Evolutionary conservation across 2,888 invertebrate species (phyloP), one percentile per base, ranked within the genome.

Genomic region (Metellina segmentata): DNA sequence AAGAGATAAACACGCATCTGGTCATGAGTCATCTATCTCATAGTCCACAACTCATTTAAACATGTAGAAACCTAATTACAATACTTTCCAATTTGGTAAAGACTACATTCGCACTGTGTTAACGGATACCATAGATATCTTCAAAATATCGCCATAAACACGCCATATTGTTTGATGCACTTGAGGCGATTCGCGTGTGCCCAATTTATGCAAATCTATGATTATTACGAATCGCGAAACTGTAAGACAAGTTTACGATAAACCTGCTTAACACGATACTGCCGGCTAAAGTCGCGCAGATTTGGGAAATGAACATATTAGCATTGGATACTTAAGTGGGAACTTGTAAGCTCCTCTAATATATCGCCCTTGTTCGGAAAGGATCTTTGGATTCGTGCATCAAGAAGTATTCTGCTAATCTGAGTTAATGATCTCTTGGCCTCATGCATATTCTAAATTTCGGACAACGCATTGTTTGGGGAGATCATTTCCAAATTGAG

Each of bases 271-370:
- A 52, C 82, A 19, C 82, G 11, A 72, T 72, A 13, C 71, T 71
- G 19, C 52, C 71, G 51, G 72, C 13, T 71, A 34, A 82, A 52
- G 52, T 82, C 82, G 51, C 72, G 52, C 20, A 71, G 51, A 19
- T 52, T 51, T 72, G 61, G 75, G 74, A 75, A 75, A 75, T 75
- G 83, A 85, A 75, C 74, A 74, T 74, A 85, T 82, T 82, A 82
- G 51, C 82, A 52, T 72, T 85, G 74, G 52, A 61, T 74, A 51
- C 51, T 51, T 71, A 20, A 82, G 52, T 13, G 48, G 16, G 74
- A 85, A 74, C 74, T 34, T 74, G 53, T 52, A 48, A 74, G 34
- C 71, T 85, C 74, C 74, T 75, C 83, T 48, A 53, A 85, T 52
- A 51, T n/a, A 51, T 82, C 51, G 52, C 16, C 34, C 34, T 20